A percentile compares a stretch with the other conserved stretches of the same genome.
Evolutionary conservation across 2,888 invertebrate genomes (phyloP).

Genomic region (Phalera bucephala): DNA sequence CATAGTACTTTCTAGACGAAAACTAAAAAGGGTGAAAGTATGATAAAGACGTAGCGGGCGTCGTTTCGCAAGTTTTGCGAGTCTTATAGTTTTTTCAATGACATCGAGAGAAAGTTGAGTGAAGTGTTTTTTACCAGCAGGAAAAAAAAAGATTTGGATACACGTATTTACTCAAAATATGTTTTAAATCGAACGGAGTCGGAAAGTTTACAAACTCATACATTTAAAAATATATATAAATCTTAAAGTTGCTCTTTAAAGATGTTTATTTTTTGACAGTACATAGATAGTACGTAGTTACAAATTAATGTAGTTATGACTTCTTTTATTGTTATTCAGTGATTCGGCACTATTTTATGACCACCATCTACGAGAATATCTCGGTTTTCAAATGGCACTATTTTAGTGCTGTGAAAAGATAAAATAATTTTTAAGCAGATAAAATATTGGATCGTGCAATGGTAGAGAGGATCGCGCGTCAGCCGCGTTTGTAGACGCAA

Average conservation of each 20-base stretch:
- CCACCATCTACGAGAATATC: not conserved
- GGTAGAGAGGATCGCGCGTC: constrained; percentile 47
- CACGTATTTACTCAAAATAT: too few species aligned
- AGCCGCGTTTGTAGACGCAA: constrained; percentile 57
- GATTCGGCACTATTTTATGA: not conserved
- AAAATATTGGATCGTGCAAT: constrained; percentile 47
- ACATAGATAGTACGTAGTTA: too few species aligned
- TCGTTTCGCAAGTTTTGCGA: constrained; percentile 23
- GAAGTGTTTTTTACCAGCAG: constrained; percentile 23
- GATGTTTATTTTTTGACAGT: too few species aligned
- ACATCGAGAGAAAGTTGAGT: constrained; percentile 35
- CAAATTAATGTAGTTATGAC: not conserved
- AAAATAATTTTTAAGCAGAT: constrained; percentile 21
- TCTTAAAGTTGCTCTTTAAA: too few species aligned
- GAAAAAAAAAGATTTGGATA: not conserved
- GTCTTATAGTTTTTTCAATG: constrained; percentile 21
- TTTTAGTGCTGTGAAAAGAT: constrained; percentile 11
- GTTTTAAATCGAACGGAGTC: too few species aligned
- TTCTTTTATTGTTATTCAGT: not conserved
- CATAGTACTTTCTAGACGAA: constrained; percentile 6
- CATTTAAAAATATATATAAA: too few species aligned
- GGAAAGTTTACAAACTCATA: too few species aligned
- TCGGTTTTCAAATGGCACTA: not conserved
- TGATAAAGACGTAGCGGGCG: constrained; percentile 31
- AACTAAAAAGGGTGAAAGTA: constrained; percentile 41